A percentile compares a stretch with the other conserved stretches of the same genome.
Evolutionary conservation across 2,888 invertebrate species (phyloP).

Genomic region (Linnaemya vulpina): DNA sequence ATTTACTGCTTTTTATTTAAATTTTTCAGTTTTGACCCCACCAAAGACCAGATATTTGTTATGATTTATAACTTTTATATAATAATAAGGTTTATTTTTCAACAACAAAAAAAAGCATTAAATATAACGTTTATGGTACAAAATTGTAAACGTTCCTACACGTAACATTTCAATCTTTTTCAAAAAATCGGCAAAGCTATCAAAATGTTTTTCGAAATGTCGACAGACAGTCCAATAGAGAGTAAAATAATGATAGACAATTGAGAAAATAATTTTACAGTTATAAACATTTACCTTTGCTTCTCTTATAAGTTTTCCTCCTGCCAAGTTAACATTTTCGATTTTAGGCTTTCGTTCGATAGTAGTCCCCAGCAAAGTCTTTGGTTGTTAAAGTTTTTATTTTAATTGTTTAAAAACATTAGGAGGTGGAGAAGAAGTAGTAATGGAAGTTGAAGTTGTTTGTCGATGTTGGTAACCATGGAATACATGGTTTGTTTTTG

Average conservation of each 20-base stretch:
- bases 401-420: slow-evolving; percentile 60
- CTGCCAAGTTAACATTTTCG: slow-evolving; percentile 97
- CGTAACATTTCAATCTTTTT: slow-evolving; percentile 51
- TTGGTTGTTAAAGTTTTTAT: slow-evolving; percentile 74
- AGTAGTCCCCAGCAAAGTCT: slow-evolving; percentile 96
- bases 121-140: slow-evolving; percentile 70
- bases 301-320: slow-evolving; percentile 97
- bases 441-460: slow-evolving; percentile 57
- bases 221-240: background rate
- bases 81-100: slow-evolving; percentile 70
- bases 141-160: slow-evolving; percentile 57
- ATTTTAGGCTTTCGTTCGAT: slow-evolving; percentile 97
- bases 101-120: slow-evolving; percentile 81
- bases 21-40: slow-evolving; percentile 61
- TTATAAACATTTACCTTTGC: slow-evolving; percentile 91
- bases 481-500: slow-evolving; percentile 54
- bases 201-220: slow-evolving; percentile 23
- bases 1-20: slow-evolving; percentile 81
- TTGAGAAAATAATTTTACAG: slow-evolving; percentile 35
- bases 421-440: slow-evolving; percentile 61
- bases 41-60: slow-evolving; percentile 51
- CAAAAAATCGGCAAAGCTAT: background rate
- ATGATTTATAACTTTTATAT: slow-evolving; percentile 60
- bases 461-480: slow-evolving; percentile 65
- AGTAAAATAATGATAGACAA: slow-evolving; percentile 9